Percentiles rank a stretch among this genome's conserved stretches.
phyloP scores from a whole-genome alignment of 2,888 invertebrate genomes.

The Agrochola lota region DNA sequence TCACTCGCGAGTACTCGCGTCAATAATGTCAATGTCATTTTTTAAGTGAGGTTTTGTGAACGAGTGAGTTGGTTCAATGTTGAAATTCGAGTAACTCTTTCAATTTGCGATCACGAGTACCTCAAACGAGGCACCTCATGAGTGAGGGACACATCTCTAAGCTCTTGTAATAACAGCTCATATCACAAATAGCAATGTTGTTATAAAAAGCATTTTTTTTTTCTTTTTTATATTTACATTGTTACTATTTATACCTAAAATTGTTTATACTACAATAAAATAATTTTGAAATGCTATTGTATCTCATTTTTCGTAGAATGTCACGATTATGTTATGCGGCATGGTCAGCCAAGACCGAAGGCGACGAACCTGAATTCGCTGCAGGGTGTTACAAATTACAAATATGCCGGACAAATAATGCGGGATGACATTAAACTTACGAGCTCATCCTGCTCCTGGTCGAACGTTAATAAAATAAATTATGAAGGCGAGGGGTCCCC shows the following conservation, averaged over 20 bases:
- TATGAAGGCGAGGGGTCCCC: background rate
- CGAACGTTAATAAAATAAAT: constrained; percentile 11
- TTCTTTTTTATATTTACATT: too few relatives aligned
- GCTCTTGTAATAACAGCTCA: too few relatives aligned
- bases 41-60: too few relatives aligned
- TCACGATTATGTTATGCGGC: background rate
- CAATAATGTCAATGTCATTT: too few relatives aligned
- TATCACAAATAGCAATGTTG: too few relatives aligned
- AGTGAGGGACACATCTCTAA: too few relatives aligned
- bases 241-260: background rate
- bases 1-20: too few relatives aligned
- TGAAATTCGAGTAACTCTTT: too few relatives aligned
- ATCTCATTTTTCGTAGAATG: background rate
- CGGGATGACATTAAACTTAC: constrained; percentile 9
- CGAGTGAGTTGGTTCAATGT: too few relatives aligned
- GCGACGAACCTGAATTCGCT: background rate
- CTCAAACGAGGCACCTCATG: too few relatives aligned
- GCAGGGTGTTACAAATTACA: constrained; percentile 18
- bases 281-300: background rate
- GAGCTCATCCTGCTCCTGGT: constrained; percentile 23
- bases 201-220: too few relatives aligned
- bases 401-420: constrained; percentile 12
- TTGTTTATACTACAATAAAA: background rate
- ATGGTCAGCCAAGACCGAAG: background rate
- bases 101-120: too few relatives aligned